Percentiles rank a stretch among this genome's conserved stretches.
Conservation (phyloP, 2,888 invertebrate genomes). For the Coenonympha glycerion region DNA sequence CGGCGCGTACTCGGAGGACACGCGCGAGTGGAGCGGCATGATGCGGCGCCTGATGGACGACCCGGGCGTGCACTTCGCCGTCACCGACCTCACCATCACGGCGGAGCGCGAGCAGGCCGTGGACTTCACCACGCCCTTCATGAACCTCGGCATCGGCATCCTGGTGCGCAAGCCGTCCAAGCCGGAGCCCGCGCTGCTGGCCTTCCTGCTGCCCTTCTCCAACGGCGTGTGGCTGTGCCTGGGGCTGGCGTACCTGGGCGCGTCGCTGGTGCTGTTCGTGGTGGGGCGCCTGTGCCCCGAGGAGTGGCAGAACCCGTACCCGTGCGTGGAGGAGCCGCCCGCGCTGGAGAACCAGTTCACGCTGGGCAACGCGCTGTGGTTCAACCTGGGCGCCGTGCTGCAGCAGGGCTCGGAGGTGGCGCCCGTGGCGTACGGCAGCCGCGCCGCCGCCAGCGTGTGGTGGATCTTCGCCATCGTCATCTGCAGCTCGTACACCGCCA, state of each 20-base stretch:
- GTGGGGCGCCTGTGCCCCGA: constrained; percentile 88
- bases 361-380: constrained; percentile 91
- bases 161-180: constrained; percentile 89
- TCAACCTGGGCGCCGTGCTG: constrained; percentile 88
- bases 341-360: constrained; percentile 90
- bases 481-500: constrained; percentile 91
- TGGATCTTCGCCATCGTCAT: constrained; percentile 93
- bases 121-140: constrained; percentile 97
- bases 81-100: constrained; percentile 93
- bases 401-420: constrained; percentile 93
- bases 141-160: constrained; percentile 95
- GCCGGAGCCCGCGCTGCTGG: constrained; percentile 89
- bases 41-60: constrained; percentile 79
- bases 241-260: constrained; percentile 86
- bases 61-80: constrained; percentile 90
- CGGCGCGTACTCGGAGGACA: constrained; percentile 77
- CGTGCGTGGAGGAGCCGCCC: constrained; percentile 87
- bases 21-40: constrained; percentile 83
- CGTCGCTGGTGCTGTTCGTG: constrained; percentile 86
- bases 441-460: constrained; percentile 90
- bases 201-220: constrained; percentile 93
- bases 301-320: constrained; percentile 93
- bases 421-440: constrained; percentile 90
- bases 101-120: constrained; percentile 90
- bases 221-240: constrained; percentile 88